These are phyloP conservation scores for Pseudocheirus occidentalis DNA, from an alignment of 2,797 vertebrate species.

Conservation along the genomic window DNA sequence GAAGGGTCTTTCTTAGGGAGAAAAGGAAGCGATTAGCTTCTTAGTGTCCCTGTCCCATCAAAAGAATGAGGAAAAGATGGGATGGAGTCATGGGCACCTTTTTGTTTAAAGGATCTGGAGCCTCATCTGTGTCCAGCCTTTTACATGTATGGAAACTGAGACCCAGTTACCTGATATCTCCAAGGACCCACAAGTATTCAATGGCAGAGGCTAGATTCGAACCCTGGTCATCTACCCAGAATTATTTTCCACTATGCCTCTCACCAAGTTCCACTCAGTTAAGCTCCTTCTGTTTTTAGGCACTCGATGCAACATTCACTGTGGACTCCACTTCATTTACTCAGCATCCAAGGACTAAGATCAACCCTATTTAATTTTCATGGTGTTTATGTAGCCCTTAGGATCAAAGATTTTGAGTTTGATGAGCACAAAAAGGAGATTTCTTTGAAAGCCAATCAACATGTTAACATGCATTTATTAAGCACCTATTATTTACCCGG, in stretches of 20 bases:
- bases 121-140: not conserved
- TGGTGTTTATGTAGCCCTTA: not conserved
- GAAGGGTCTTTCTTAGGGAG: not conserved
- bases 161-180: not conserved
- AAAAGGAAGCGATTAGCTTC: not conserved
- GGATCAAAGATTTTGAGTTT: not conserved
- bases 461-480: not conserved
- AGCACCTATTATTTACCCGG: not conserved
- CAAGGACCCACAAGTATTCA: not conserved
- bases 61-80: not conserved
- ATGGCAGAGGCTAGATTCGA: not conserved
- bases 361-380: not conserved
- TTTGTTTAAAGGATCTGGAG: not conserved
- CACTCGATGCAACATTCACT: not conserved
- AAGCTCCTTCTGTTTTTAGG: not conserved
- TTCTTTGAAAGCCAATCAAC: not conserved
- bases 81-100: not conserved
- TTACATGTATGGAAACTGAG: not conserved
- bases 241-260: not conserved
- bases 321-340: not conserved
- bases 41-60: not conserved
- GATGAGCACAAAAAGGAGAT: not conserved
- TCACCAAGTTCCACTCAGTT: not conserved
- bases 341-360: not conserved
- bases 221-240: not conserved